Conservation (phyloP, 2,113 vertebrate genomes). For the Sphaerodactylus townsendi region DNA sequence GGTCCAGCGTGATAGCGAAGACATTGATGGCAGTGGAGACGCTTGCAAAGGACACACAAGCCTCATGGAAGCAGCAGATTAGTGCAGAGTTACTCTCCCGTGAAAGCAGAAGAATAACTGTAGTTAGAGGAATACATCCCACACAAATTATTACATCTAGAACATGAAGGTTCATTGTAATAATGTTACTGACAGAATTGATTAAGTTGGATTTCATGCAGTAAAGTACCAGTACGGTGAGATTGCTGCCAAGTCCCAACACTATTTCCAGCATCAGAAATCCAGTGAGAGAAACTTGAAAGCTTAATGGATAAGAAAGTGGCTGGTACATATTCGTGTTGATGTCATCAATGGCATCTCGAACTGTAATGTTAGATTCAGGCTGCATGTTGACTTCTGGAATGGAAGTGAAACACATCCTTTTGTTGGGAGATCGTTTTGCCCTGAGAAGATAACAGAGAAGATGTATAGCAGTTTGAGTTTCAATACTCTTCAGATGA, state of each 20-base stretch:
- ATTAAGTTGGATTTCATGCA: constrained; percentile 99
- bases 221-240: constrained; percentile 97
- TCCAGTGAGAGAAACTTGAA: constrained; percentile 95
- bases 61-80: constrained; percentile 98
- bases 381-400: constrained; percentile 93
- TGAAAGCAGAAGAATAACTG: constrained; percentile 92
- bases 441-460: constrained; percentile 76
- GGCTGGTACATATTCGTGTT: constrained; percentile 87
- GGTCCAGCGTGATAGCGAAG: constrained; percentile 95
- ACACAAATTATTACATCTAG: constrained; percentile 96
- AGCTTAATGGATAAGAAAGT: constrained; percentile 90
- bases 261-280: constrained; percentile 98
- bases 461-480: constrained; percentile 68
- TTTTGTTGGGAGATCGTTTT: constrained; percentile 81
- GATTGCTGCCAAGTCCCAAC: constrained; percentile 96
- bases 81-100: constrained; percentile 90
- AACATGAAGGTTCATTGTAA: constrained; percentile 98
- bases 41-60: constrained; percentile 96
- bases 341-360: constrained; percentile 89
- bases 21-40: constrained; percentile 97
- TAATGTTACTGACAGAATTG: constrained; percentile 98
- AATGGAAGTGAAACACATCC: constrained; percentile 91
- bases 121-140: constrained; percentile 96
- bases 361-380: constrained; percentile 93
- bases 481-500: constrained; percentile 45